Conservation (phyloP, 2,797 vertebrate genomes). For the Pantherophis vulpinus region DNA sequence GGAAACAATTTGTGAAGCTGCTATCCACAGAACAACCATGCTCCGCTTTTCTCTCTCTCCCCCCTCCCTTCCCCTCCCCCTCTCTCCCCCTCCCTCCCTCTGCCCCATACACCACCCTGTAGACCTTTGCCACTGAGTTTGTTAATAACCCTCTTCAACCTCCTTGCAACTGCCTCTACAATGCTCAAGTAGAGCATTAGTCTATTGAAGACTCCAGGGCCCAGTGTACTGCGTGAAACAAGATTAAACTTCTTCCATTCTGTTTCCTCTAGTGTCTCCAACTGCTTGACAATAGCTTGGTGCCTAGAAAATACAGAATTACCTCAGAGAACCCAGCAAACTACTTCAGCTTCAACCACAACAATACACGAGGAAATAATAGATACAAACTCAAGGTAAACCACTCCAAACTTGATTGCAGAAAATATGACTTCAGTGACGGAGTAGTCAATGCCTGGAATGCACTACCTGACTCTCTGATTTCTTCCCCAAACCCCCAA, state of each 20-base stretch:
- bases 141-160: background rate
- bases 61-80: rapidly evolving
- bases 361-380: too few relatives aligned
- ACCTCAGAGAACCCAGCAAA: background rate
- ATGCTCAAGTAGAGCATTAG: background rate
- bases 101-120: background rate
- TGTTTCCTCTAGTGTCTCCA: background rate
- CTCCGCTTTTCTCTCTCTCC: background rate
- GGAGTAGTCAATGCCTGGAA: too few relatives aligned
- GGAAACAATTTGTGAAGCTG: background rate
- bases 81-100: background rate
- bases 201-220: background rate
- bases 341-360: too few relatives aligned
- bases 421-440: too few relatives aligned
- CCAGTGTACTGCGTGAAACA: background rate
- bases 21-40: background rate
- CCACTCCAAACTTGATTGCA: too few relatives aligned
- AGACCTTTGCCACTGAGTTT: background rate
- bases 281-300: background rate
- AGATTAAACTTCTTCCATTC: background rate
- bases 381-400: too few relatives aligned
- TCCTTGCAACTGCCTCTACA: background rate
- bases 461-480: too few relatives aligned
- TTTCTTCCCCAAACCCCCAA: too few relatives aligned
- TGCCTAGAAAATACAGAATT: slow-evolving; percentile 1